Percentiles rank a stretch among this genome's conserved stretches.
Evolutionary conservation across 2,888 invertebrate species (phyloP).

Genomic region (Aplocera efformata): DNA sequence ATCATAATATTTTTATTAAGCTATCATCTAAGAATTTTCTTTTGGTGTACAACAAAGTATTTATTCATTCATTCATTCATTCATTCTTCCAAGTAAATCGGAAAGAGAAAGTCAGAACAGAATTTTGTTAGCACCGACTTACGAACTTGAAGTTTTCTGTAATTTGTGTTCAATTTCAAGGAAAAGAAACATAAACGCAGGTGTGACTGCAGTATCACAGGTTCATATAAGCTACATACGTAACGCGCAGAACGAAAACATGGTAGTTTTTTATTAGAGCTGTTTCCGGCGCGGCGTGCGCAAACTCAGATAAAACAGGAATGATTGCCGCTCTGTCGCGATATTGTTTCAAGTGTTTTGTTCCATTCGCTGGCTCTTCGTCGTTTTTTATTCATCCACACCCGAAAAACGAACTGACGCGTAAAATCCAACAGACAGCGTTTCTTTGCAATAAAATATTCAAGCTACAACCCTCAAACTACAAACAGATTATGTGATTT

Average conservation of each 20-base stretch:
- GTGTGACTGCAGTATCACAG: conserved; percentile 23
- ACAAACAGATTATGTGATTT: too few species aligned
- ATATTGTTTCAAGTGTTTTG: conserved; percentile 76
- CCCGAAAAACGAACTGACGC: conserved; percentile 48
- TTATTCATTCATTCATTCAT: too few species aligned
- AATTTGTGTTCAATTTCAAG: not conserved
- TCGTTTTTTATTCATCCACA: conserved; percentile 61
- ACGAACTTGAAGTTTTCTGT: not conserved
- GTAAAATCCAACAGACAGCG: conserved; percentile 44
- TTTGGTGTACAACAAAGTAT: too few species aligned
- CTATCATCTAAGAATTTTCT: too few species aligned
- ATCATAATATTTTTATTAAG: too few species aligned
- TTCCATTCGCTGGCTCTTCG: conserved; percentile 58
- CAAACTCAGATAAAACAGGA: conserved; percentile 78
- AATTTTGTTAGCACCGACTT: not conserved
- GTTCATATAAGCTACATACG: conserved; percentile 22
- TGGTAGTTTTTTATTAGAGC: conserved; percentile 73
- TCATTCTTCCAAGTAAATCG: too few species aligned
- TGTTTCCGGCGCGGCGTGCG: conserved; percentile 71
- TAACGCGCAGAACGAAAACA: conserved; percentile 39
- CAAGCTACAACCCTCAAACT: conserved; percentile 14
- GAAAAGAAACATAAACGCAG: conserved; percentile 9
- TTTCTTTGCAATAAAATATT: conserved; percentile 40
- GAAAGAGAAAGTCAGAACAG: too few species aligned
- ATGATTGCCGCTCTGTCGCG: conserved; percentile 75